Evolutionary conservation across 1,140 invertebrate species (phyloP).

Genomic region (Pollicipes pollicipes): DNA sequence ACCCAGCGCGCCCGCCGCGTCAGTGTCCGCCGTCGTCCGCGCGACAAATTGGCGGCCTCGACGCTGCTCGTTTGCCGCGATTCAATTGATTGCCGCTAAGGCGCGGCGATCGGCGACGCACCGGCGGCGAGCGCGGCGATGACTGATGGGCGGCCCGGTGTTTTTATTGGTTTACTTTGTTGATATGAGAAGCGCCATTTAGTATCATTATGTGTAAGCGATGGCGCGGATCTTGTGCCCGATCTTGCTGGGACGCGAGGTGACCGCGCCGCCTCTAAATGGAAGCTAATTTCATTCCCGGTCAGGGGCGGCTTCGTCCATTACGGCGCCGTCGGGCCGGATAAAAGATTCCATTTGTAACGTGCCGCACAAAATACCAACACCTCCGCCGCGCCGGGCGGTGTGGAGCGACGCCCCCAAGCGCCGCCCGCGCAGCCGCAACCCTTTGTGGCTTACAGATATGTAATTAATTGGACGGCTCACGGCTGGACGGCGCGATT

Average conservation of each 20-base stretch:
- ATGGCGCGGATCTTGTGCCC: background rate
- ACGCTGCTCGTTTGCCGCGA: background rate
- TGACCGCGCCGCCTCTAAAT: background rate
- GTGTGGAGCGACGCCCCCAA: background rate
- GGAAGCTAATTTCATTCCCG: background rate
- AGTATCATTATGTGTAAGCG: background rate
- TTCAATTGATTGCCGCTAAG: background rate
- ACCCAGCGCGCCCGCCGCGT: background rate
- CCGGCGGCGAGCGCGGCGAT: background rate
- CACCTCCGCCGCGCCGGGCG: background rate
- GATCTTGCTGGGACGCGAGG: background rate
- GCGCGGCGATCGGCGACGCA: background rate
- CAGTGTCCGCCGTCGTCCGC: too few relatives aligned
- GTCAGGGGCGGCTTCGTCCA: background rate
- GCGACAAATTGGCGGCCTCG: too few relatives aligned
- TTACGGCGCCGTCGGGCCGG: background rate
- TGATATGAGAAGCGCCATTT: background rate
- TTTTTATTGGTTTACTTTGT: background rate
- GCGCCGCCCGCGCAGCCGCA: background rate
- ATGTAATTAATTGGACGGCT: background rate
- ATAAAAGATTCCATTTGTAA: slow-evolving; percentile 1
- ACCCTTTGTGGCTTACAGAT: background rate
- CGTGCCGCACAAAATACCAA: background rate
- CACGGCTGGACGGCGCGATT: background rate
- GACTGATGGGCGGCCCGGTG: background rate